These are phyloP conservation scores for Hylomyscus alleni DNA, from an alignment of 2,797 vertebrate species.

Conservation along the genomic window DNA sequence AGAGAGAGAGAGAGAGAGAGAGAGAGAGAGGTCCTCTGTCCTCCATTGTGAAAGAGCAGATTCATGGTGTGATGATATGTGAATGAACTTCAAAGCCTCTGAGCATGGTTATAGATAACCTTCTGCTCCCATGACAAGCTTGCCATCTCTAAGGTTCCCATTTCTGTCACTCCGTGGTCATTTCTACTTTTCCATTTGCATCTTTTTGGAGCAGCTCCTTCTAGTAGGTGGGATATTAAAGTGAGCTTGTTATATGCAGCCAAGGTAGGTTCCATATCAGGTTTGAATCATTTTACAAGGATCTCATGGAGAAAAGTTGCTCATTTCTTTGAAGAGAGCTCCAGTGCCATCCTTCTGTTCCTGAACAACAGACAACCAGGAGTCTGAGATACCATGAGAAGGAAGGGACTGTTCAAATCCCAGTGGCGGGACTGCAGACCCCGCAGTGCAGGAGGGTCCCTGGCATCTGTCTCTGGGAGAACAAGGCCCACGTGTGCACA, in stretches of 20 bases:
- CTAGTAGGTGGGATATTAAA: not conserved
- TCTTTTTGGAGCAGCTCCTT: constrained; percentile 2
- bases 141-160: not conserved
- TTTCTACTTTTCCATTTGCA: not conserved
- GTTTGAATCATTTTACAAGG: not conserved
- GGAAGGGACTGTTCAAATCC: not conserved
- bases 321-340: not conserved
- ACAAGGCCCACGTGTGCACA: rapidly evolving
- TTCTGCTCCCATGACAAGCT: not conserved
- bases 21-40: not conserved
- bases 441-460: rapidly evolving
- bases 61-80: not conserved
- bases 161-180: not conserved
- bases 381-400: not conserved
- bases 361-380: not conserved
- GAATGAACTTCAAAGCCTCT: not conserved
- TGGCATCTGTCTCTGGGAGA: not conserved
- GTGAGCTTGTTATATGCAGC: not conserved
- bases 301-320: not conserved
- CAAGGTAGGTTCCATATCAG: not conserved
- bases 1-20: not conserved
- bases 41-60: not conserved
- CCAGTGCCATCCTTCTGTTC: not conserved
- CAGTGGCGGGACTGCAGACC: not conserved
- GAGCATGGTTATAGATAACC: not conserved